phyloP scores from a whole-genome alignment of 2,113 vertebrate genomes.

The Rhinopithecus roxellana region DNA sequence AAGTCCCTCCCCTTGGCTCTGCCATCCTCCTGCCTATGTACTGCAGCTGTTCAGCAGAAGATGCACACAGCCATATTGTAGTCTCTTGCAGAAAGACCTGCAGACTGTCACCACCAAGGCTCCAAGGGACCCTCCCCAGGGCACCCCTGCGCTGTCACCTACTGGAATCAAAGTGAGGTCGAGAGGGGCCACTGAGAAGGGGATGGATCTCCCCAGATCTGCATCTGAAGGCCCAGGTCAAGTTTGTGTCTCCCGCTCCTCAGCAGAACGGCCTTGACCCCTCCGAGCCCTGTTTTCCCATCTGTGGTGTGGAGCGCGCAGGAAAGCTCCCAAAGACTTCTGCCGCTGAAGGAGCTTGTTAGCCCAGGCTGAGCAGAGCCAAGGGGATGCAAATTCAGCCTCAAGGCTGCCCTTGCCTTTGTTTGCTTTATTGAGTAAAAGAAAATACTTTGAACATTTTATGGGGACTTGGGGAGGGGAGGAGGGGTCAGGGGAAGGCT shows the following conservation, averaged over 20 bases:
- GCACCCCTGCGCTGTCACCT: too few species aligned
- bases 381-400: neutral
- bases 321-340: neutral
- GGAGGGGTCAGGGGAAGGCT: slow-evolving; percentile 78
- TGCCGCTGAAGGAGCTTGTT: rapidly evolving
- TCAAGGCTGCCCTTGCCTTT: slow-evolving; percentile 64
- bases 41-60: rapidly evolving
- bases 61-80: rapidly evolving
- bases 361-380: neutral
- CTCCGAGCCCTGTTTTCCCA: neutral
- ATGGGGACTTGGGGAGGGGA: slow-evolving; percentile 79
- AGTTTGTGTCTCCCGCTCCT: neutral
- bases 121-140: neutral
- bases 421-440: slow-evolving; percentile 85
- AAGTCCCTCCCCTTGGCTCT: neutral
- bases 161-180: neutral
- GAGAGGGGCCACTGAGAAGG: neutral
- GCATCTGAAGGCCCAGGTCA: neutral
- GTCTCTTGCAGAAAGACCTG: neutral
- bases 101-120: neutral
- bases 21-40: neutral
- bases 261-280: neutral
- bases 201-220: too few species aligned
- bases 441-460: slow-evolving; percentile 85
- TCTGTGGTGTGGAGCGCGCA: neutral